Evolutionary conservation across 2,113 vertebrate species (phyloP).

Genomic region (Mystacornis crossleyi): DNA sequence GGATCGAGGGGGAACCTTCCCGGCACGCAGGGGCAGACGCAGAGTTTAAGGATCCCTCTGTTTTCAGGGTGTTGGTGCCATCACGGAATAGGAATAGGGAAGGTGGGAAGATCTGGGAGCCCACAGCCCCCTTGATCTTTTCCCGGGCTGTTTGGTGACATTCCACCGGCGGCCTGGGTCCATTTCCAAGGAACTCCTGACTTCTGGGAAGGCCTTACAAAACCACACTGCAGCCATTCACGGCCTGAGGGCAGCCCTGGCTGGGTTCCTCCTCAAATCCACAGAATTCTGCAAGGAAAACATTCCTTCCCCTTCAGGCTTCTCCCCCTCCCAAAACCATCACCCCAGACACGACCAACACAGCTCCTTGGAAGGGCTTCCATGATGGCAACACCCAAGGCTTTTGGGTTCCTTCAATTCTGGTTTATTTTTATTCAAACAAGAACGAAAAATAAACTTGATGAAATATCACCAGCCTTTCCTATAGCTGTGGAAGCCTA

Average conservation of each 20-base stretch:
- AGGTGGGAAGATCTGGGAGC: background rate
- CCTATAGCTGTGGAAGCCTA: background rate
- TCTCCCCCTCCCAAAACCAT: background rate
- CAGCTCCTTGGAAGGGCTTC: background rate
- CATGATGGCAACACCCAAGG: background rate
- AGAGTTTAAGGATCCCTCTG: background rate
- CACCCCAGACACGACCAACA: background rate
- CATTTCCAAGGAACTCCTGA: background rate
- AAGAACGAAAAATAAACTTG: background rate
- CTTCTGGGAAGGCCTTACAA: slow-evolving; percentile 51
- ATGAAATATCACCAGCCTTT: background rate
- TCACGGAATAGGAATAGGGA: background rate
- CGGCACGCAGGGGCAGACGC: background rate
- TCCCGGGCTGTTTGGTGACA: background rate
- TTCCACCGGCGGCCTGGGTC: background rate
- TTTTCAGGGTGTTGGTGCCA: background rate
- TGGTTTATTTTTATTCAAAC: background rate
- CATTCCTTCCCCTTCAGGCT: slow-evolving; percentile 13
- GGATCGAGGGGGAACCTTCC: background rate
- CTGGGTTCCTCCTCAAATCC: background rate
- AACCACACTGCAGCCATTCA: slow-evolving; percentile 38
- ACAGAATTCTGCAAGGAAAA: background rate
- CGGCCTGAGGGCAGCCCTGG: background rate
- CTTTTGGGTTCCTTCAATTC: background rate
- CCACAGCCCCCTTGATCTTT: background rate